Percentiles rank a stretch among this genome's conserved stretches.
phyloP scores from a whole-genome alignment of 2,113 vertebrate genomes.

The Apaloderma vittatum region DNA sequence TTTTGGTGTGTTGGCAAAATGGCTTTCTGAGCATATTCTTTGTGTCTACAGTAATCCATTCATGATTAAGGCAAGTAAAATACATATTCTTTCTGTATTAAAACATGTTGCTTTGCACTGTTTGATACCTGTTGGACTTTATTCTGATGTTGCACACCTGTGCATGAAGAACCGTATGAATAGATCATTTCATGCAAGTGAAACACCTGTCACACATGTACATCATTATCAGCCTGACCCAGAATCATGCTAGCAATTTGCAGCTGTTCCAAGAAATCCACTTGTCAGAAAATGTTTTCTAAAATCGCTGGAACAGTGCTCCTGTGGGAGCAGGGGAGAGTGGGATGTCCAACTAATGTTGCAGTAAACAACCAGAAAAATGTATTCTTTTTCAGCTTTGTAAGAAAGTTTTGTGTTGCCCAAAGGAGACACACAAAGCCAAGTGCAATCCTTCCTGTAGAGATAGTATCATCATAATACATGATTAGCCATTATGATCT shows the following conservation, averaged over 20 bases:
- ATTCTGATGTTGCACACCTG: neutral
- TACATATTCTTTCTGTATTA: neutral
- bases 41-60: neutral
- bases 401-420: constrained; percentile 47
- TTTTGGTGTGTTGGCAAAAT: neutral
- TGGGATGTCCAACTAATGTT: neutral
- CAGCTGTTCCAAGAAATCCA: neutral
- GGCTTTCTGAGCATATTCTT: neutral
- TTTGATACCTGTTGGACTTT: neutral
- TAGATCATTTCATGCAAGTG: neutral
- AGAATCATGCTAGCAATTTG: neutral
- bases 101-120: neutral
- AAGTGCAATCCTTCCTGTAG: constrained; percentile 50
- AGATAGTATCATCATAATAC: constrained; percentile 73
- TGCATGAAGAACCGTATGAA: neutral
- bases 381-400: constrained; percentile 17
- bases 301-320: neutral
- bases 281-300: neutral
- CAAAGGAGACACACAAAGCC: constrained; percentile 56
- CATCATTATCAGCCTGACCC: neutral
- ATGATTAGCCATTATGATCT: constrained; percentile 76
- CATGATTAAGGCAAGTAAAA: neutral
- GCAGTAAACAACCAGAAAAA: neutral
- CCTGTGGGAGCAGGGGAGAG: fast-evolving
- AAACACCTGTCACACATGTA: neutral